These are phyloP conservation scores for Callospermophilus lateralis DNA, from an alignment of 2,113 vertebrate genomes.

Conservation along the genomic window DNA sequence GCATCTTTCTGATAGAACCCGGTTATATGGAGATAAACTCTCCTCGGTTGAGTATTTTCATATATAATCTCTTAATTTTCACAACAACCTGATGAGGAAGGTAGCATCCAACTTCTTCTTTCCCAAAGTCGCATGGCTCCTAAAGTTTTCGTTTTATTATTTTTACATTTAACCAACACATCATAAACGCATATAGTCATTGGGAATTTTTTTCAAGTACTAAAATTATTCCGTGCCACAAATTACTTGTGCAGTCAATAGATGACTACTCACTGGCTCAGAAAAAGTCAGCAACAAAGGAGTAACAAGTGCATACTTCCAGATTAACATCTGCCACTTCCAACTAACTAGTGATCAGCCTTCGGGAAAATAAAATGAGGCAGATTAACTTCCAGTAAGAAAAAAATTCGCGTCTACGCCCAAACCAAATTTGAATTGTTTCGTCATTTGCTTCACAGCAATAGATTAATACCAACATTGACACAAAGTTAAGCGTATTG, in stretches of 20 bases:
- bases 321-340: slow-evolving; percentile 5
- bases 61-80: neutral
- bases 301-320: neutral
- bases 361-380: neutral
- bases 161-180: neutral
- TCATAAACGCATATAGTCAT: neutral
- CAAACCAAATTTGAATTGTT: neutral
- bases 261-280: neutral
- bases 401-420: neutral
- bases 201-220: neutral
- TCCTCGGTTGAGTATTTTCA: neutral
- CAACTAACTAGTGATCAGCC: neutral
- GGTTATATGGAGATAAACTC: neutral
- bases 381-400: neutral
- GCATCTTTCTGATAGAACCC: neutral
- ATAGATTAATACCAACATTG: neutral
- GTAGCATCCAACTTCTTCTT: neutral
- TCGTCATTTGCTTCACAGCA: neutral
- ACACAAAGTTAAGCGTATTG: too few species aligned
- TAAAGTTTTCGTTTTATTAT: neutral
- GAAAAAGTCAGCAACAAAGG: neutral
- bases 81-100: neutral
- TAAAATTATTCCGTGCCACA: neutral
- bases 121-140: neutral
- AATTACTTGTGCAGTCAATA: neutral